Evolutionary conservation across 1,140 invertebrate genomes (phyloP).

Genomic region (Gonatopus flavifemur): DNA sequence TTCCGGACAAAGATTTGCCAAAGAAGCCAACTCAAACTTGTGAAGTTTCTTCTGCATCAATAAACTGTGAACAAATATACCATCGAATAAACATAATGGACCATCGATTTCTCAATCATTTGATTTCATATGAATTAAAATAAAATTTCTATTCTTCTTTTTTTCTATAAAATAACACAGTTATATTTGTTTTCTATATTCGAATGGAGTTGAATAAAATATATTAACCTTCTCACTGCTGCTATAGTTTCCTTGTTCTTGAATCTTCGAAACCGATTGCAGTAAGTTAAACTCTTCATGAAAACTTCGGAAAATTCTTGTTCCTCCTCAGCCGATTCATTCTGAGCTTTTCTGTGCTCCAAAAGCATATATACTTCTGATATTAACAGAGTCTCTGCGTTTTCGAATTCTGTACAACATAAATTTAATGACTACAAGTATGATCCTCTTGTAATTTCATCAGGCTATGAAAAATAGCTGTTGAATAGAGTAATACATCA

Average conservation of each 20-base stretch:
- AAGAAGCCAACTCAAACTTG: slow-evolving; percentile 96
- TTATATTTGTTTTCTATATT: slow-evolving; percentile 4
- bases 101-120: too few relatives aligned
- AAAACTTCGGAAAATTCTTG: slow-evolving; percentile 98
- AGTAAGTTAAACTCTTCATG: slow-evolving; percentile 96
- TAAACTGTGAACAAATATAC: slow-evolving; percentile 79
- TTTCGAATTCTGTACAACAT: slow-evolving; percentile 99
- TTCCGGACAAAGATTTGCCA: slow-evolving; percentile 98
- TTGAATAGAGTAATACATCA: too few relatives aligned
- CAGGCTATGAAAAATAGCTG: too few relatives aligned
- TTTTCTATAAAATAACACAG: too few relatives aligned
- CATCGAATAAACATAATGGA: too few relatives aligned
- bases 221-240: slow-evolving; percentile 81
- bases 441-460: too few relatives aligned
- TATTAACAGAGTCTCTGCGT: slow-evolving; percentile 95
- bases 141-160: too few relatives aligned
- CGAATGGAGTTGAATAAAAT: slow-evolving; percentile 2
- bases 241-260: slow-evolving; percentile 98
- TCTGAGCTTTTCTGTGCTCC: slow-evolving; percentile 95
- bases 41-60: slow-evolving; percentile 95
- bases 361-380: slow-evolving; percentile 98
- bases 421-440: too few relatives aligned
- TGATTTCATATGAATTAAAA: too few relatives aligned
- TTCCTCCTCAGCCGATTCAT: slow-evolving; percentile 97
- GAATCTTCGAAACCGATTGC: slow-evolving; percentile 93